Conservation (phyloP, 2,797 vertebrate species). For the Falco cherrug region DNA sequence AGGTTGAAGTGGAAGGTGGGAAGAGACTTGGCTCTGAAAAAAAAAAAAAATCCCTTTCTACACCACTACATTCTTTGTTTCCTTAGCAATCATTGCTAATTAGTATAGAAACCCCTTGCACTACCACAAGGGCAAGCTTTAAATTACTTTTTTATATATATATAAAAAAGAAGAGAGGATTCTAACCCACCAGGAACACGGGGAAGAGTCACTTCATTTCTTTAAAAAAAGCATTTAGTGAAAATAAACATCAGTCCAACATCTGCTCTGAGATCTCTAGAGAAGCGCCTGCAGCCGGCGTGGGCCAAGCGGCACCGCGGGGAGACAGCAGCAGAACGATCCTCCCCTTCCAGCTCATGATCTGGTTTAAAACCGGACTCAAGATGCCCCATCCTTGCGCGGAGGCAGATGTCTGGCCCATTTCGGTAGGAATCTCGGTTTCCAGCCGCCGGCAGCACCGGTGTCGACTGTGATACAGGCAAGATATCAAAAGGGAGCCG, state of each 20-base stretch:
- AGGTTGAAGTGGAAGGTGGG: background rate
- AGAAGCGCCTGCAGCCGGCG: background rate
- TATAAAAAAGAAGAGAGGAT: background rate
- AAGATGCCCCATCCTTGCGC: fast-evolving
- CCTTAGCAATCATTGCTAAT: background rate
- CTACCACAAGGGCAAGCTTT: background rate
- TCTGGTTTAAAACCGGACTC: background rate
- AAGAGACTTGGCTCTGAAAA: background rate
- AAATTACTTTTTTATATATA: background rate
- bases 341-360: background rate
- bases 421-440: fast-evolving
- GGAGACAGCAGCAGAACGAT: background rate
- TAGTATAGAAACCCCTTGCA: background rate
- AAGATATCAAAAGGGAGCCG: background rate
- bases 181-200: background rate
- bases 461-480: background rate
- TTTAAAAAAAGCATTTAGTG: background rate
- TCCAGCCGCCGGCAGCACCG: background rate
- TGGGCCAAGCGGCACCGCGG: background rate
- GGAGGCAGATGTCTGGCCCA: background rate
- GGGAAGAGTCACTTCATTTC: conserved; percentile 43
- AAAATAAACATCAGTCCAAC: background rate
- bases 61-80: background rate
- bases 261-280: background rate
- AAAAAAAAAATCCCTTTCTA: background rate